phyloP scores from a whole-genome alignment of 92 coral and sea anemone species.

The Plumapathes pennacea region DNA sequence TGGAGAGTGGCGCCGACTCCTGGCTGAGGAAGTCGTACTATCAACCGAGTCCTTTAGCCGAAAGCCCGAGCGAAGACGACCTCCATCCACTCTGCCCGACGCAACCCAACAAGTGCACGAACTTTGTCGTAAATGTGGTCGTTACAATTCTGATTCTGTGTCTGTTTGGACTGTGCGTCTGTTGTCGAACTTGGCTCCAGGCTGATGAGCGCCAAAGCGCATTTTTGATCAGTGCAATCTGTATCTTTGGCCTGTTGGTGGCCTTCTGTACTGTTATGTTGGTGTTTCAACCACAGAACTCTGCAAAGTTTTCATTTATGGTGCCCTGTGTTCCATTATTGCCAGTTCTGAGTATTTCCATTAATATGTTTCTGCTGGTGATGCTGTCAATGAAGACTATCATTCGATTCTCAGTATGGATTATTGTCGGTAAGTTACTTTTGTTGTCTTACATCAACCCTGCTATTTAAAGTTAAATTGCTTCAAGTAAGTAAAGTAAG shows the following conservation, averaged over 20 bases:
- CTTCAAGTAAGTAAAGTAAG: no score
- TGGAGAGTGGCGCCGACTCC: slow-evolving; percentile 8
- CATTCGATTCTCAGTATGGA: slow-evolving; percentile 64
- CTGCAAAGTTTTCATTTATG: slow-evolving; percentile 70
- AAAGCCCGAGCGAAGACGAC: slow-evolving; percentile 3
- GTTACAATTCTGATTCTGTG: slow-evolving; percentile 42
- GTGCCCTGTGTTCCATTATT: slow-evolving; percentile 72
- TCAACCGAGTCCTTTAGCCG: slow-evolving; percentile 22
- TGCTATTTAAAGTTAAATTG: no score
- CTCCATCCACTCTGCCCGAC: slow-evolving; percentile 30
- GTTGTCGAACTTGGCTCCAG: slow-evolving; percentile 26
- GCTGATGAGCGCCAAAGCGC: slow-evolving; percentile 10
- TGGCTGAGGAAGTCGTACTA: slow-evolving; percentile 43
- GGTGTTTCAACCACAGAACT: slow-evolving; percentile 63
- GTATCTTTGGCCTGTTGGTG: slow-evolving; percentile 32
- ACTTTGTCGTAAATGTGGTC: slow-evolving; percentile 46
- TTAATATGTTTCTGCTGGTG: slow-evolving; percentile 63
- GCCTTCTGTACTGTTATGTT: slow-evolving; percentile 49
- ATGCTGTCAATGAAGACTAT: slow-evolving; percentile 58
- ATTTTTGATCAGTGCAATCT: slow-evolving; percentile 29
- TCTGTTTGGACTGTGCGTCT: slow-evolving; percentile 52
- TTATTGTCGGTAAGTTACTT: slow-evolving; percentile 66
- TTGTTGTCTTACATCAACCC: no score
- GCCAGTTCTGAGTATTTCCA: slow-evolving; percentile 68
- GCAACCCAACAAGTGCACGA: slow-evolving; percentile 18